Base-by-base conservation (phyloP, 2,113 vertebrate species). In the Podarcis raffonei region DNA sequence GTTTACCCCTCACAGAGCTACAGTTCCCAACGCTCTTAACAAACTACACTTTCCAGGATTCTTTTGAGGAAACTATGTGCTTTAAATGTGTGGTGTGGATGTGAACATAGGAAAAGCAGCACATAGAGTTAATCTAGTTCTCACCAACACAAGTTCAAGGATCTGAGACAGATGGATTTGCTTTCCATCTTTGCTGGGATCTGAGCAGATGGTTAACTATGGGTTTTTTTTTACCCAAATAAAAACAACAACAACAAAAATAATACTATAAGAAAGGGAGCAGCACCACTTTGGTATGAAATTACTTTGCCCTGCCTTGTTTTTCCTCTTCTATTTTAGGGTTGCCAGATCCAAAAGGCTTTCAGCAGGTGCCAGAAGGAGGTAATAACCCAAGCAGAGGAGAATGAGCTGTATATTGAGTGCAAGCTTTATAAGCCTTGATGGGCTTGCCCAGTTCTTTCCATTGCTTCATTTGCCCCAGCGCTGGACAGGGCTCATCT, bases 401-500 rank as follows among this genome's bases (percentile, higher is more conserved):
- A 81, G 0, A 0, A n/a, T 32, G 72, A 57, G 42, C 35, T 83
- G 32, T 59, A 86, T 74, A 82, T 53, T 0, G 15, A 87, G 87
- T 83, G 12, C 0, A 4, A 92, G 27, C 25, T 89, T 84, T 84
- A 84, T 59, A 59, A 85, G 62, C 32, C 25, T 69, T 59, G 62
- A 68, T 82, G 0, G 0, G 2, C 42, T 89, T 20, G 0, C 0
- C 6, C 42, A 35, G 0, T 0, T 37, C 42, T 88, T 92, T 92
- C 85, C 92, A 91, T 76, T 88, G 66, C 89, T 89, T 88, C 71
- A 8, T 82, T 68, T 90, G 86, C 76, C 15, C 66, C 76, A 81
- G 89, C 69, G 80, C 72, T 0, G 0, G 69, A 30, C 48, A 0
- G n/a, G 89, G 88, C 80, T 65, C 66, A 8, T 88, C 81, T 0